A percentile compares a stretch with the other conserved stretches of the same genome.
phyloP scores from a whole-genome alignment of 2,113 vertebrate genomes.

The Nerophis lumbriciformis region DNA sequence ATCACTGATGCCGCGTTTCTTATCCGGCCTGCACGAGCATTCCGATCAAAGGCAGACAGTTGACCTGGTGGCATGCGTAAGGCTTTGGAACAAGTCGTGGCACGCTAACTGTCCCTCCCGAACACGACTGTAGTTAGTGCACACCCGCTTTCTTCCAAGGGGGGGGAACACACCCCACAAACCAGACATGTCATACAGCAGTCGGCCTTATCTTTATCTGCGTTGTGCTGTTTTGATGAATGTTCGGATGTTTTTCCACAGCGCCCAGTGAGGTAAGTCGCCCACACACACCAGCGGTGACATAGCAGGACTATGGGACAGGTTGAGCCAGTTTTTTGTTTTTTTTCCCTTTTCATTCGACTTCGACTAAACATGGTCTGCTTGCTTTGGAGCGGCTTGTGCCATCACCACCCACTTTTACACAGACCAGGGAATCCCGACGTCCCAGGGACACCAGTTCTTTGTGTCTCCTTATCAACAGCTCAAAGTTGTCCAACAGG shows the following conservation, averaged over 20 bases:
- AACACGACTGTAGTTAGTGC: slow-evolving; percentile 2
- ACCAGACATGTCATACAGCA: slow-evolving; percentile 42
- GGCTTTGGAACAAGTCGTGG: slow-evolving; percentile 37
- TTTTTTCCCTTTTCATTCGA: slow-evolving; percentile 28
- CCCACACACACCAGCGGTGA: slow-evolving; percentile 48
- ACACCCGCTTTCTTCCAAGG: background rate
- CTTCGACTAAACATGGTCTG: slow-evolving; percentile 58
- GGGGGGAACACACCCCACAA: slow-evolving; percentile 26
- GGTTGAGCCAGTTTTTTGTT: slow-evolving; percentile 60
- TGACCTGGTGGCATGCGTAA: slow-evolving; percentile 36
- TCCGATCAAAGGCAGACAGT: slow-evolving; percentile 47
- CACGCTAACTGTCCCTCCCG: slow-evolving; percentile 40
- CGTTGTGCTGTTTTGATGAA: slow-evolving; percentile 62
- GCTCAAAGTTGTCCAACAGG: slow-evolving; percentile 32
- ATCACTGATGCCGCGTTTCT: slow-evolving; percentile 20
- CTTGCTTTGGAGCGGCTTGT: slow-evolving; percentile 51
- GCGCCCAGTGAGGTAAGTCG: slow-evolving; percentile 54
- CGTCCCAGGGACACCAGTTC: slow-evolving; percentile 18
- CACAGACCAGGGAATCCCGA: slow-evolving; percentile 33
- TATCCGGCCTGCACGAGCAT: slow-evolving; percentile 29
- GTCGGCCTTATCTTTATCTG: slow-evolving; percentile 62
- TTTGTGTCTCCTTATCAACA: slow-evolving; percentile 41
- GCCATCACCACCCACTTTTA: slow-evolving; percentile 46
- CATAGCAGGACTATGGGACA: slow-evolving; percentile 41
- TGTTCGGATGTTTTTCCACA: slow-evolving; percentile 72